Evolutionary conservation across 2,113 vertebrate genomes (phyloP), one percentile per base, ranked within the genome.

Genomic region (Natator depressus): DNA sequence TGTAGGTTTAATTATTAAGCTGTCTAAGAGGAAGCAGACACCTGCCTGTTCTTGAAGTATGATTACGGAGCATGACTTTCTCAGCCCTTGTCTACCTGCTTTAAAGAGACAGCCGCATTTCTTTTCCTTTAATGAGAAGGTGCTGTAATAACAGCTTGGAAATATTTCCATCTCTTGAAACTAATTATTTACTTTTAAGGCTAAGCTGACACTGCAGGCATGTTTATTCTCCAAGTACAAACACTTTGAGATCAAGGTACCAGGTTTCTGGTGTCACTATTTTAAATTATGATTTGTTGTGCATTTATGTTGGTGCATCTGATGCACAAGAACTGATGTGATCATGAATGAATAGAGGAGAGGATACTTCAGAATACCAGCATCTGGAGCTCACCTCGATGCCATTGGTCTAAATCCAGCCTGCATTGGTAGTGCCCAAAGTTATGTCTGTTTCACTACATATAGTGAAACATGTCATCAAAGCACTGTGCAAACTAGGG

Each of bases 171-270:
- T 57, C 80, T 84, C 82, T 94, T 95, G 95, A 78, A 94, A 96
- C 84, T 84, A 95, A 96, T 96, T 95, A 96, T 85, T 95, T 95
- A 94, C 89, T 97, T 96, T 91, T 95, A 96, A 91, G 91, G 93
- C 95, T 95, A 85, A 95, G 83, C 92, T 94, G 95, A 94, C 90
- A 57, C 49, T 72, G 90, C 59, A 91, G 89, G 96, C 84, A 14
- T 62, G 50, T 91, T 94, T 90, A 85, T 80, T 93, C 47, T 95
- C 80, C 85, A 85, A 93, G 95, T 5, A 93, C 89, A 95, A 76
- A 96, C 86, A 5, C 82, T 79, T 35, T 53, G 65, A 79, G 20
- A 92, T 92, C 54, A 72, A 82, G 90, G 82, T 84, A 80, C 93
- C 87, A 87, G 35, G 85, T 84, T 82, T 93, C 79, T 87, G 1